phyloP scores from a whole-genome alignment of 2,888 invertebrate species.

The Sylvicola cinctus region DNA sequence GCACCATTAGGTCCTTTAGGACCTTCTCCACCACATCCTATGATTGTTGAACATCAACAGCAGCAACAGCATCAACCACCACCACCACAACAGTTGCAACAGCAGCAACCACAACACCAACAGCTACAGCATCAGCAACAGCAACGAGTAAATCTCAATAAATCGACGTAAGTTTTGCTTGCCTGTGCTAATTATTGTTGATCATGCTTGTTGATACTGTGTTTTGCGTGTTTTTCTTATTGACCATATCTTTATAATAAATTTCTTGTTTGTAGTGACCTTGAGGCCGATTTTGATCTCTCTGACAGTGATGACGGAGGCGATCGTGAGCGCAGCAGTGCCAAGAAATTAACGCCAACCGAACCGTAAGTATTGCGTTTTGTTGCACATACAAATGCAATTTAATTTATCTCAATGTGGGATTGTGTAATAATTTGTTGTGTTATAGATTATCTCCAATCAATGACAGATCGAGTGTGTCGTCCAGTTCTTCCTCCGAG shows the following conservation, averaged over 20 bases:
- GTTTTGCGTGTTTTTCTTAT: neutral
- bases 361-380: conserved; percentile 18
- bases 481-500: conserved; percentile 22
- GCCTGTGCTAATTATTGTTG: no score
- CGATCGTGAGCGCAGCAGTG: neutral
- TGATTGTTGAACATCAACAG: no score
- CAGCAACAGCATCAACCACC: no score
- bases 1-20: no score
- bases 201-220: no score
- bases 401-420: neutral
- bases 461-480: conserved; percentile 31
- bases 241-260: conserved; percentile 5
- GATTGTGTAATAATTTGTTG: conserved; percentile 1
- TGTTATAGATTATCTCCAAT: conserved; percentile 28
- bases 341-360: conserved; percentile 19
- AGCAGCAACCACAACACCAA: no score
- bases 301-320: conserved; percentile 64
- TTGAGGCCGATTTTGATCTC: conserved; percentile 47
- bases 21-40: no score
- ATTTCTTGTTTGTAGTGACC: conserved; percentile 26
- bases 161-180: no score
- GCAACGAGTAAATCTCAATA: no score
- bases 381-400: neutral
- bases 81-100: no score
- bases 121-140: no score